Evolutionary conservation across 2,888 invertebrate species (phyloP), one percentile per base, ranked within the genome.

Genomic region (Bembecia ichneumoniformis): DNA sequence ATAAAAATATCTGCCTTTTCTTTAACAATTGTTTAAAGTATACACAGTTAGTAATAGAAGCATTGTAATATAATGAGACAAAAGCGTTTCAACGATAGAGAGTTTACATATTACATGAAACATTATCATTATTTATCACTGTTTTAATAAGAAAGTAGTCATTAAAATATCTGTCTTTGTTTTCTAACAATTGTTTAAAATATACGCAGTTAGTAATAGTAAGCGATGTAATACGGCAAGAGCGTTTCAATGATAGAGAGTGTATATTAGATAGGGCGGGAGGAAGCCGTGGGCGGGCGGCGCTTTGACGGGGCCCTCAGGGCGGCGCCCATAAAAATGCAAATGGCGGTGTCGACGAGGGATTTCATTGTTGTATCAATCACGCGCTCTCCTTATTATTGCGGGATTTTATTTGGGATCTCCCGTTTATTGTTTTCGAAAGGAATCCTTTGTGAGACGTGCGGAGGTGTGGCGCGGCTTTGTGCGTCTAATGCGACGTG

Each of bases 261-360:
- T 40, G 40, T 40, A n/a, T 40, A 40, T 34, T 46, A 16, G 20
- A n/a, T 28, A 34, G 28, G 46, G 46, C 28, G 51, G 51, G 43
- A 47, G 46, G 36, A 53, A 51, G 54, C 52, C 59, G 57, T 57
- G 50, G 55, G 52, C 47, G 60, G 62, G 58, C 58, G 63, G 62
- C 60, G 59, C 56, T 52, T 49, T 56, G 60, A 56, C 52, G 58
- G 58, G 57, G 62, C n/a, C n/a, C n/a, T 52, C 54, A 54, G 47
- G 71, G 71, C 68, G 69, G 69, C 67, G 68, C 71, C 71, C 74
- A 84, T 82, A 83, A 82, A 82, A 77, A 83, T 82, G 82, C 89
- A 89, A 90, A 90, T 90, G 86, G 80, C 82, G 79, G 77, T 83
- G 88, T 88, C 88, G 89, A 87, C 89, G 82, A 82, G 77, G 76